A percentile compares a stretch with the other conserved stretches of the same genome.
Evolutionary conservation across 1,140 invertebrate species (phyloP).

Genomic region (Brachionus rotundiformis): DNA sequence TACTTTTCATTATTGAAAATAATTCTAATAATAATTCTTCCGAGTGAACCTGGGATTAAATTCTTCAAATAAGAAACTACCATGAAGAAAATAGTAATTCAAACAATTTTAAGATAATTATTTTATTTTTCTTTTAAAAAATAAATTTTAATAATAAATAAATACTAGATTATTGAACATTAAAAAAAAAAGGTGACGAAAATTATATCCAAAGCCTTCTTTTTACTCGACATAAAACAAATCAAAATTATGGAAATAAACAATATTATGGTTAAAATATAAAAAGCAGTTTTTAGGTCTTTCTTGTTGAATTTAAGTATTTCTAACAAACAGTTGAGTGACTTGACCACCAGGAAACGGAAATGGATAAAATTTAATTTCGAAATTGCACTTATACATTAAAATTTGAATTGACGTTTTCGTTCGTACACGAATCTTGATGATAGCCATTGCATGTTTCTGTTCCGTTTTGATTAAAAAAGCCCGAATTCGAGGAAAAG

Average conservation of each 20-base stretch:
- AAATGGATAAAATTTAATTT: neutral
- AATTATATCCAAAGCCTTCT: constrained; percentile 7
- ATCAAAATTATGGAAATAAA: neutral
- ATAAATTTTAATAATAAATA: neutral
- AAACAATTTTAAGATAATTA: too few species aligned
- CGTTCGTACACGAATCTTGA: neutral
- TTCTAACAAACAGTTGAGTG: neutral
- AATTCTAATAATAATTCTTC: too few species aligned
- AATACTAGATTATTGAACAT: neutral
- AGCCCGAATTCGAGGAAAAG: neutral
- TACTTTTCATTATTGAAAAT: too few species aligned
- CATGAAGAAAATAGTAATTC: too few species aligned
- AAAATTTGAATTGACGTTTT: constrained; percentile 17
- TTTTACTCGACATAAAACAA: neutral
- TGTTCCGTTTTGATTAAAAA: neutral
- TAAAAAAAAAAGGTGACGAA: neutral
- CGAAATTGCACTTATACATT: constrained; percentile 12
- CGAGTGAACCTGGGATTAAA: too few species aligned
- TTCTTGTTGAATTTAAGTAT: neutral
- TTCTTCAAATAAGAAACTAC: too few species aligned
- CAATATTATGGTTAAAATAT: neutral
- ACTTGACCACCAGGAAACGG: neutral
- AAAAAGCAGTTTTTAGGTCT: neutral
- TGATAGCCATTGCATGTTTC: neutral
- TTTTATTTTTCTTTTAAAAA: neutral